Evolutionary conservation across 1,140 invertebrate genomes (phyloP).

Genomic region (Drosophila saltans): DNA sequence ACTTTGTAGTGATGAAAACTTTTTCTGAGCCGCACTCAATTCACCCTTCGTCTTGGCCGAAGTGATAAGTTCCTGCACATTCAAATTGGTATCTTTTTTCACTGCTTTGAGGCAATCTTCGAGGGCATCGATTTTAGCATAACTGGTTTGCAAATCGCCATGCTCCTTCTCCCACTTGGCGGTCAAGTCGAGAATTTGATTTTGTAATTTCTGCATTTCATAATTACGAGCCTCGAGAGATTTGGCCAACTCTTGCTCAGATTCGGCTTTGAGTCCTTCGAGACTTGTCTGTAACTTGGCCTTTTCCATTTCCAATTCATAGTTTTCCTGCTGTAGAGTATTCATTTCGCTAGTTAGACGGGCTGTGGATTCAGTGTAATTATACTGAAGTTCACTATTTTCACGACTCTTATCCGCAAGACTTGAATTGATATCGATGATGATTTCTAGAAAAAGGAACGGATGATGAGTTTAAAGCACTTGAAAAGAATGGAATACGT

Average conservation of each 20-base stretch:
- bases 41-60: slow-evolving; percentile 84
- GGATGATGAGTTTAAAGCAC: neutral
- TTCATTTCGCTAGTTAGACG: slow-evolving; percentile 75
- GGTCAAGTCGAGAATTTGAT: slow-evolving; percentile 65
- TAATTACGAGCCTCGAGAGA: slow-evolving; percentile 78
- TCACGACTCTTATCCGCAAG: slow-evolving; percentile 84
- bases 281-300: slow-evolving; percentile 83
- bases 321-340: slow-evolving; percentile 71
- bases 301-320: slow-evolving; percentile 76
- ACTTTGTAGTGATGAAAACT: slow-evolving; percentile 79
- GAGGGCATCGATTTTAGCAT: slow-evolving; percentile 80
- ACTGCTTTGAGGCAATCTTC: slow-evolving; percentile 84
- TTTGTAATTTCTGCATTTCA: slow-evolving; percentile 80
- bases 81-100: slow-evolving; percentile 82
- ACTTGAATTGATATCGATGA: slow-evolving; percentile 84
- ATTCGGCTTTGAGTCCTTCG: slow-evolving; percentile 80
- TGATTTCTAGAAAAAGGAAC: slow-evolving; percentile 70
- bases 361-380: slow-evolving; percentile 84
- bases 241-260: slow-evolving; percentile 71
- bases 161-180: slow-evolving; percentile 65
- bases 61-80: slow-evolving; percentile 82
- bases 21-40: slow-evolving; percentile 83
- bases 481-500: neutral
- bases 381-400: slow-evolving; percentile 84
- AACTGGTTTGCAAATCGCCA: slow-evolving; percentile 69